Percentiles rank a stretch among this genome's conserved stretches.
phyloP scores from a whole-genome alignment of 2,888 invertebrate species.

The Standfussiana lucernea region DNA sequence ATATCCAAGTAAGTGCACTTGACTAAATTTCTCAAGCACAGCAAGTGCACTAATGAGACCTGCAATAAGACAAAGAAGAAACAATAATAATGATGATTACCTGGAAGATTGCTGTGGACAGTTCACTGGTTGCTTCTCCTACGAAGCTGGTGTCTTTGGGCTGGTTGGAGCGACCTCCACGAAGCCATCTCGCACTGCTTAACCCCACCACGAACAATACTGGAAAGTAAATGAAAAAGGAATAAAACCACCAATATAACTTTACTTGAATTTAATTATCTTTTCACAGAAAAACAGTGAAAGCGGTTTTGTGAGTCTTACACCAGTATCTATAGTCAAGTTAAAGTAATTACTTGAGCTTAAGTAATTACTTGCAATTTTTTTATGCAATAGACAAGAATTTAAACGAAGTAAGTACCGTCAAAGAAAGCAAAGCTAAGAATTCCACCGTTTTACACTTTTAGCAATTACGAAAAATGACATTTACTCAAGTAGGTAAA shows the following conservation, averaged over 20 bases:
- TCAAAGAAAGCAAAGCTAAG: too few relatives aligned
- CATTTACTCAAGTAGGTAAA: too few relatives aligned
- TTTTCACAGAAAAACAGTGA: background rate
- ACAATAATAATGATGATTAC: conserved; percentile 70
- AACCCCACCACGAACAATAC: conserved; percentile 80
- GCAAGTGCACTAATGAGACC: background rate
- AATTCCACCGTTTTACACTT: too few relatives aligned
- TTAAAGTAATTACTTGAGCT: too few relatives aligned
- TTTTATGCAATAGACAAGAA: too few relatives aligned
- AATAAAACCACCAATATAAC: background rate
- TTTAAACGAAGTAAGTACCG: too few relatives aligned
- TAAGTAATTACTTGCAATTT: too few relatives aligned
- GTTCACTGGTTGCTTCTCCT: conserved; percentile 88
- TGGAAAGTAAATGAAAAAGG: conserved; percentile 68
- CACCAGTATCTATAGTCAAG: too few relatives aligned
- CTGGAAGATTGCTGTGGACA: conserved; percentile 90
- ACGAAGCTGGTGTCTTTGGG: conserved; percentile 86
- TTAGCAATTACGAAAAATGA: too few relatives aligned
- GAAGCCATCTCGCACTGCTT: conserved; percentile 82
- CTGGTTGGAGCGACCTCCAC: conserved; percentile 79
- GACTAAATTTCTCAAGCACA: background rate
- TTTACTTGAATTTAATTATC: background rate
- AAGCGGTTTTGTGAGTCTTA: background rate
- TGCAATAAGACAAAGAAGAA: background rate
- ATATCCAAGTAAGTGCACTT: background rate